Evolutionary conservation across 1,140 invertebrate genomes (phyloP), one percentile per base, ranked within the genome.

Genomic region (Diorhabda elongata): DNA sequence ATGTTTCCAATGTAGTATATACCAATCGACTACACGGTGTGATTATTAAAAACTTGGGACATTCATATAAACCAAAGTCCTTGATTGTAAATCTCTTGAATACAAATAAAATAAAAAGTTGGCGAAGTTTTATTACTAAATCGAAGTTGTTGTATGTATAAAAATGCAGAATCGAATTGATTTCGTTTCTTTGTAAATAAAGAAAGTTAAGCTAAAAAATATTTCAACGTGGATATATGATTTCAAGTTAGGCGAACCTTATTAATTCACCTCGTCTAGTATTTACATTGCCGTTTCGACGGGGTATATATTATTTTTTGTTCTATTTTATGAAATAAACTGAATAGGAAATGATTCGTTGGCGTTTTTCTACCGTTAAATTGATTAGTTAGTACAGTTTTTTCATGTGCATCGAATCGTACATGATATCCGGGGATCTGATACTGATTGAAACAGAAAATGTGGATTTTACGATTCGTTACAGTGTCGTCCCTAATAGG

Each of bases 191-290:
- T 26, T 2, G 1, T 26, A 26, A 52, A 52, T 8, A n/a, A n/a
- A 52, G n/a, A 52, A n/a, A 52, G 47, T 52, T n/a, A n/a, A 52
- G 47, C 47, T 52, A 52, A 52, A 52, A 52, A 52, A 52, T n/a
- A 52, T 52, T 52, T 52, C n/a, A n/a, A n/a, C 47, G 47, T 52
- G n/a, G 47, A 52, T 52, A 52, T 52, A 52, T 52, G 47, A 52
- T 52, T 52, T 6, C 47, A 52, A 52, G 47, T 52, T 52, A 52
- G 47, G 47, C 47, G n/a, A 52, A 52, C 47, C 47, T n/a, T 6
- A 52, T 52, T 52, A 52, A 6, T 52, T 52, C 47, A 52, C 47
- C 47, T 52, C 47, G 47, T 26, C 3, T 4, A 52, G 47, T 52
- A 52, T 52, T 52, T 52, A n/a, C 47, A 8, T 52, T 52, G 47